Evolutionary conservation across 2,888 invertebrate genomes (phyloP).

Genomic region (Pseudococcus viburni): DNA sequence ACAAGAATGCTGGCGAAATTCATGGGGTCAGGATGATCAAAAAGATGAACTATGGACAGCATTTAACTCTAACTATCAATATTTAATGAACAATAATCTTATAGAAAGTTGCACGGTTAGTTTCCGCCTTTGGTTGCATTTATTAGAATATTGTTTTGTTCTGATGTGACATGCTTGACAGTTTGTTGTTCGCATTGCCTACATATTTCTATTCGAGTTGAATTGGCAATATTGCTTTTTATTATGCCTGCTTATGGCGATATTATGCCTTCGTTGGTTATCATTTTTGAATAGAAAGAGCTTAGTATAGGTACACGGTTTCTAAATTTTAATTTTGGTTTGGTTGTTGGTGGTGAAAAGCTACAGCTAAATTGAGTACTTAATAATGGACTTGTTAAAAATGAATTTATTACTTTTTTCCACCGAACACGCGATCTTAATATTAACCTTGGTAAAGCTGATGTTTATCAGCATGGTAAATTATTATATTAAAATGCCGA

Average conservation of each 20-base stretch:
- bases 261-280: neutral
- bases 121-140: conserved; percentile 32
- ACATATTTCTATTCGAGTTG: conserved; percentile 3
- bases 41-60: conserved; percentile 94
- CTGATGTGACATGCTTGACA: conserved; percentile 20
- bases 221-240: conserved; percentile 42
- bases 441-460: conserved; percentile 19
- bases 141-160: conserved; percentile 37
- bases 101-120: conserved; percentile 87
- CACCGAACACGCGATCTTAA: neutral
- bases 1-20: conserved; percentile 78
- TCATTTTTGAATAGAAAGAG: too few species aligned
- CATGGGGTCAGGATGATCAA: conserved; percentile 74
- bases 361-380: neutral
- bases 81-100: conserved; percentile 95
- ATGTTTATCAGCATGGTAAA: neutral
- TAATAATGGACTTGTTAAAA: neutral
- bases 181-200: conserved; percentile 52
- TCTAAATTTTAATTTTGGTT: neutral
- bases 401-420: neutral
- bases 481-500: neutral
- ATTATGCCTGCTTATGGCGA: neutral
- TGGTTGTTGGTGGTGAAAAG: neutral
- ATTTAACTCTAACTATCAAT: conserved; percentile 91
- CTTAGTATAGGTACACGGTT: neutral